A percentile compares a stretch with the other conserved stretches of the same genome.
These are phyloP conservation scores for Gymnorhina tibicen DNA, from an alignment of 2,113 vertebrate species.

Conservation along the genomic window DNA sequence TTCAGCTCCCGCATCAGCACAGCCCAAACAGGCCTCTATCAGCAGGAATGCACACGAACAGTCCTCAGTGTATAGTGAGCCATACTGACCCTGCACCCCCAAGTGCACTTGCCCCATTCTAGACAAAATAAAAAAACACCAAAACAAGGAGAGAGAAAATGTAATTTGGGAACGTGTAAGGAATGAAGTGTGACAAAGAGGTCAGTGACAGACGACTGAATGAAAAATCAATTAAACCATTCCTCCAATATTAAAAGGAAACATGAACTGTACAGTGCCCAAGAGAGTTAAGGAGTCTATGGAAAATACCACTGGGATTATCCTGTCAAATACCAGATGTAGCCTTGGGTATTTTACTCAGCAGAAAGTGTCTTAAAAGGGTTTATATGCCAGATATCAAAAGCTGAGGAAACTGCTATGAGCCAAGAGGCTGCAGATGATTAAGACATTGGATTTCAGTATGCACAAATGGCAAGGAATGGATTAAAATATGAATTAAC, in stretches of 20 bases:
- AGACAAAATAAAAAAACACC: background rate
- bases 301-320: conserved; percentile 26
- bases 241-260: background rate
- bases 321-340: conserved; percentile 38
- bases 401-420: background rate
- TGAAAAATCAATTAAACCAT: conserved; percentile 26
- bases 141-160: background rate
- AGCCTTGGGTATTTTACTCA: conserved; percentile 29
- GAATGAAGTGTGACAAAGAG: background rate
- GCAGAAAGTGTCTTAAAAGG: background rate
- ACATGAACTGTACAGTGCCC: background rate
- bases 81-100: background rate
- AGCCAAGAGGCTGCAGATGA: background rate
- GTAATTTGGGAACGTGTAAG: background rate
- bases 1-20: background rate
- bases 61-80: background rate
- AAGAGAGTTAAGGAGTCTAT: background rate
- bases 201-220: background rate
- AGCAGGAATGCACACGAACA: background rate
- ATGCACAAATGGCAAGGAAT: background rate
- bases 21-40: background rate
- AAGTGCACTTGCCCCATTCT: background rate
- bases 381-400: background rate
- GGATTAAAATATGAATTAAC: conserved; percentile 24
- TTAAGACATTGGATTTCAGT: conserved; percentile 21